Evolutionary conservation across 1,140 invertebrate genomes (phyloP).

Genomic region (Drosophila pachea): DNA sequence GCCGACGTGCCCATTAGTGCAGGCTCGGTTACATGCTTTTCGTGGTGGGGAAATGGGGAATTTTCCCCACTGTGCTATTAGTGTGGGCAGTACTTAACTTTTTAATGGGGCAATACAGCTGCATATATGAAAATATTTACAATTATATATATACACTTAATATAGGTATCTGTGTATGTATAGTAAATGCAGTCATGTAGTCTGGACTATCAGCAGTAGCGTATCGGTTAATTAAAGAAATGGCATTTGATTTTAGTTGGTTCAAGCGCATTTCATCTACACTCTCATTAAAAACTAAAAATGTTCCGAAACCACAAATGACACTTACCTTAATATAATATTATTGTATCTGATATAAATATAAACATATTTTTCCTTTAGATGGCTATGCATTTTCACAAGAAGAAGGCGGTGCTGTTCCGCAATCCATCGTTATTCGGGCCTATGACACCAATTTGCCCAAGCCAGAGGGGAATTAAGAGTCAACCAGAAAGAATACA

Average conservation of each 20-base stretch:
- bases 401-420: constrained; percentile 97
- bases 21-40: not conserved
- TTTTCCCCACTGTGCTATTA: no score
- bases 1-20: constrained; percentile 4
- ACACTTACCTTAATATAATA: not conserved
- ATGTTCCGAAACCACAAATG: not conserved
- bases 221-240: constrained; percentile 50
- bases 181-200: not conserved
- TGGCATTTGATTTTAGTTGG: constrained; percentile 16
- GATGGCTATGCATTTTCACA: constrained; percentile 99
- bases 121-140: not conserved
- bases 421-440: constrained; percentile 94
- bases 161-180: not conserved
- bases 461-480: constrained; percentile 84
- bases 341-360: constrained; percentile 4
- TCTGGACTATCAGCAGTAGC: constrained; percentile 24
- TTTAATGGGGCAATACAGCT: constrained; percentile 37
- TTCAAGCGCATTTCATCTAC: constrained; percentile 20
- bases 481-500: not conserved
- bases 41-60: not conserved
- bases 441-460: constrained; percentile 95
- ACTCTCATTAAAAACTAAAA: constrained; percentile 13
- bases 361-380: constrained; percentile 70
- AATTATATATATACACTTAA: constrained; percentile 11
- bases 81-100: constrained; percentile 27